Percentiles rank a stretch among this genome's conserved stretches.
Conservation (phyloP, 2,888 invertebrate genomes). For the Oxycera nigricornis region DNA sequence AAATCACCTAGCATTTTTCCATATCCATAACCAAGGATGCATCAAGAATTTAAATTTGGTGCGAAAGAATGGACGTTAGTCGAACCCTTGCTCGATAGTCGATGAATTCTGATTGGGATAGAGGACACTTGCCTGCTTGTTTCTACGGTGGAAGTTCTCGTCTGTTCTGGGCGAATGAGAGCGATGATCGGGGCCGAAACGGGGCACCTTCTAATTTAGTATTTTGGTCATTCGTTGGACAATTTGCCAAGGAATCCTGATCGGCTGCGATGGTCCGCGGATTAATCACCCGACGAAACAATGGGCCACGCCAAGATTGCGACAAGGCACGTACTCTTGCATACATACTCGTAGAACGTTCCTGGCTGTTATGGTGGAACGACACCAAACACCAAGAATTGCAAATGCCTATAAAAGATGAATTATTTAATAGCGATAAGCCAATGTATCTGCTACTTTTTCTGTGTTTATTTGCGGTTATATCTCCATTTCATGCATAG, state of each 20-base stretch:
- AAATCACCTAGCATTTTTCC: constrained; percentile 28
- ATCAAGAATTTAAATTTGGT: constrained; percentile 18
- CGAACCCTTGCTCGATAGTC: constrained; percentile 3
- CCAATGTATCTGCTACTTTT: not conserved
- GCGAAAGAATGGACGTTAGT: constrained; percentile 8
- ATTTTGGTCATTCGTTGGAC: constrained; percentile 34
- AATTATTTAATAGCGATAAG: constrained; percentile 35
- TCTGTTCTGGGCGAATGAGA: not conserved
- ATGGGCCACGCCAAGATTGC: constrained; percentile 30
- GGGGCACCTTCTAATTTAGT: constrained; percentile 26
- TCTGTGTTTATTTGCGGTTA: not conserved
- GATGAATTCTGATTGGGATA: constrained; percentile 1
- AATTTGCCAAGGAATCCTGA: constrained; percentile 11
- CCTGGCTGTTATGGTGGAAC: no score
- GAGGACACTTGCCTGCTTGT: no score
- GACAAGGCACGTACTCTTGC: constrained; percentile 20
- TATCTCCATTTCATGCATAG: not conserved
- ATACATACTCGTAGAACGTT: no score
- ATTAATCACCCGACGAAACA: constrained; percentile 35
- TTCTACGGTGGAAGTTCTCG: not conserved
- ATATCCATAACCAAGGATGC: constrained; percentile 25
- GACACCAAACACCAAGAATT: not conserved
- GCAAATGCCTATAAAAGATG: not conserved
- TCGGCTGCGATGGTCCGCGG: not conserved
- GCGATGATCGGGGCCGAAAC: not conserved